Percentiles rank a stretch among this genome's conserved stretches.
phyloP scores from a whole-genome alignment of 2,888 invertebrate species.

The Ferdinandea cuprea region DNA sequence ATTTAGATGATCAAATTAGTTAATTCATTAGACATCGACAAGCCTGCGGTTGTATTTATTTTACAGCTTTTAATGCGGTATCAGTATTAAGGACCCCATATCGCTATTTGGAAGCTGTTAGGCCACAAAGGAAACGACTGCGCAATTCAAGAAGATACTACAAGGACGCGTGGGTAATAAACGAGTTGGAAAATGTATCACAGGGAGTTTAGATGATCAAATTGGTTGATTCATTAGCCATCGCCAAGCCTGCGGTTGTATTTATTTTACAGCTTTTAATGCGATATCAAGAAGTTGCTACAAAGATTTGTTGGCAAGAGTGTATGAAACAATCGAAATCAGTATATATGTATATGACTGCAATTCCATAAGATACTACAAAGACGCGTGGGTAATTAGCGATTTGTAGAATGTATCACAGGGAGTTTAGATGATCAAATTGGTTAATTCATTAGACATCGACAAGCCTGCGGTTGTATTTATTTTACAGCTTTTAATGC shows the following conservation, averaged over 20 bases:
- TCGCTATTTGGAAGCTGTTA: conserved; percentile 16
- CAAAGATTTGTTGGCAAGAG: too few relatives aligned
- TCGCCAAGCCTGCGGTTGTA: not conserved
- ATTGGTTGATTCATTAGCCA: not conserved
- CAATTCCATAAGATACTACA: too few relatives aligned
- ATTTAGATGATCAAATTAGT: conserved; percentile 28
- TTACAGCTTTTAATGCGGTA: conserved; percentile 22
- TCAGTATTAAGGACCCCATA: not conserved
- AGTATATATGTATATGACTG: too few relatives aligned
- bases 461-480: conserved; percentile 23
- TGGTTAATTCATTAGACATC: conserved; percentile 29
- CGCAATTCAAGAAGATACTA: too few relatives aligned
- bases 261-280: not conserved
- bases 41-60: conserved; percentile 13
- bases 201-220: not conserved
- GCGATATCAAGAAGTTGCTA: too few relatives aligned
- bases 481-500: conserved; percentile 21
- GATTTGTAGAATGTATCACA: not conserved
- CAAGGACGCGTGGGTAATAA: not conserved
- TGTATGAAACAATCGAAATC: too few relatives aligned
- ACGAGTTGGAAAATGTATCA: not conserved
- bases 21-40: conserved; percentile 33
- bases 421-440: conserved; percentile 39
- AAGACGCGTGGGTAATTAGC: too few relatives aligned
- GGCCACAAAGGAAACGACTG: too few relatives aligned